Base-by-base conservation (phyloP, 2,113 vertebrate genomes). In the Sterrhoptilus dennistouni region DNA sequence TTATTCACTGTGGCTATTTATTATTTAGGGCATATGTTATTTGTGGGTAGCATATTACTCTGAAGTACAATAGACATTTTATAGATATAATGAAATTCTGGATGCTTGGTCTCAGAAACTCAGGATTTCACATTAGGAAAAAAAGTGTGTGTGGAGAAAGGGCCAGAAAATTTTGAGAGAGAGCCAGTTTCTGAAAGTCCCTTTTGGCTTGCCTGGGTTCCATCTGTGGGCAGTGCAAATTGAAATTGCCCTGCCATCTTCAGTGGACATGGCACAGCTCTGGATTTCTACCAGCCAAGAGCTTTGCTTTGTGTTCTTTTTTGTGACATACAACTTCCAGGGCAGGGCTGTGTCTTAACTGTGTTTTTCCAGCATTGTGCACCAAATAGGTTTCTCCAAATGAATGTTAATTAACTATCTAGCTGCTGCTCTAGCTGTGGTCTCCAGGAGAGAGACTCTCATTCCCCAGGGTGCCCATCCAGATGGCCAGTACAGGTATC, bases 1-100 rank as follows among this genome's bases (percentile, higher is more conserved):
- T 94, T 96, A 93, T 89, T 93, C 65, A 66, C 87, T 45, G 14
- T 78, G 57, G 72, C 54, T 95, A 79, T 95, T 77, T 93, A 91
- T 93, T 95, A 87, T 93, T 93, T 95, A 90, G 70, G 74, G 29
- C 52, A 75, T 81, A 49, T 42, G 22, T 84, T 94, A 49, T 94
- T 68, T 93, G 77, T 74, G 69, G 75, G 74, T 72, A 89, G 38
- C 64, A 31, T 87, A 59, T 57, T 50, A 27, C 36, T 45, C 29
- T 68, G 68, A 83, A 92, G 31, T 54, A 63, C 33, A 83, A 42
- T 56, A 87, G 65, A 11, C 19, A 5, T 80, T 91, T 87, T 76
- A 64, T 40, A 82, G 22, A 49, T 59, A 29, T 35, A 45, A 33
- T 36, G 53, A 78, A 85, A 89, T 90, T 87, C 57, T 87, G 45